Evolutionary conservation across 2,888 invertebrate species (phyloP), one percentile per base, ranked within the genome.

Genomic region (Antheraea assamensis): DNA sequence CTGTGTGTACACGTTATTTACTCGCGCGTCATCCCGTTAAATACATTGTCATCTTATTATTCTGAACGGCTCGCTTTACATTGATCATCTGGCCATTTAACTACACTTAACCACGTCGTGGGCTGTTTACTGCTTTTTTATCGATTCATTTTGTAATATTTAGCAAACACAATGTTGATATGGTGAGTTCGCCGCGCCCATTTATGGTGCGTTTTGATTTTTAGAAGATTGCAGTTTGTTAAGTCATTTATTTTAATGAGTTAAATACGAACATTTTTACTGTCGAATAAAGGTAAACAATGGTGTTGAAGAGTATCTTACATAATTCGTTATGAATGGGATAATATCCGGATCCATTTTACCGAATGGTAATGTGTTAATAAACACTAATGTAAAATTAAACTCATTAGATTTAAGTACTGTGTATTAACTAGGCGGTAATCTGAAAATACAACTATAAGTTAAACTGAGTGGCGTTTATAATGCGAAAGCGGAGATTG

Each of bases 81-180:
- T 35, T 68, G 68, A 68, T 68, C 35, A 68, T 35, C 31, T 31
- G 35, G 35, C 35, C 68, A 68, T 68, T 68, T 68, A 35, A n/a
- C 68, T 35, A 35, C 68, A 68, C 24, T 68, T 31, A n/a, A 35
- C 19, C 68, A 35, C 35, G 31, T 35, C 68, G 68, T 68, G 68
- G 68, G 68, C 35, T 35, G 68, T 31, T 68, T 35, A 68, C n/a
- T 31, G 68, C 35, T 68, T 68, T 68, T 68, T 68, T 68, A 68
- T 68, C 68, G 68, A 68, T 68, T 35, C 68, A 68, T 68, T 42
- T 68, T 68, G 35, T 68, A 68, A 68, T 68, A 68, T 68, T 68
- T 68, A 68, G 68, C 68, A 35, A 68, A 68, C 35, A 2, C n/a
- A n/a, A n/a, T 19, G 31, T 7, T 68, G 31, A 68, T 35, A 17